Evolutionary conservation across 30 jellyfish, hydroid and myxozoan genomes (phyloP).

Genomic region (Aurelia aurita complex sp. Pacific): DNA sequence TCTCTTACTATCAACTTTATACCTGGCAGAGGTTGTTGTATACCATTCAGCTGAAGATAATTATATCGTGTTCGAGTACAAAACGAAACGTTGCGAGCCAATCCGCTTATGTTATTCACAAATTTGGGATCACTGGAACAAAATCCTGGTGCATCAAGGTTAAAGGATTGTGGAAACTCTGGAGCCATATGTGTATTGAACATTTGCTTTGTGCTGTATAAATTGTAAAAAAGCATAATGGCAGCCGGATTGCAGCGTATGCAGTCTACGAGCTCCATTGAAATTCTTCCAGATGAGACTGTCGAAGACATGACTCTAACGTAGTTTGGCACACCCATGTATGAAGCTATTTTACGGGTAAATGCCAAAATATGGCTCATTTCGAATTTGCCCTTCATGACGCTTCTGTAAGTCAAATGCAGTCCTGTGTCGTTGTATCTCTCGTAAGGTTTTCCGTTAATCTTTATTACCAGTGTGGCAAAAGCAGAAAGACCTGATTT

Average conservation of each 20-base stretch:
- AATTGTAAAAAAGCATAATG: neutral
- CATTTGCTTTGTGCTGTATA: neutral
- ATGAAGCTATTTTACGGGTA: constrained; percentile 60
- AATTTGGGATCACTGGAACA: constrained; percentile 12
- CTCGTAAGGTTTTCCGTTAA: constrained; percentile 43
- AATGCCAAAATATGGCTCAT: constrained; percentile 39
- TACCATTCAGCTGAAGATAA: constrained; percentile 9
- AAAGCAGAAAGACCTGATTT: constrained; percentile 61
- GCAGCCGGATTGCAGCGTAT: constrained; percentile 37
- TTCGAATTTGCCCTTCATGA: constrained; percentile 10
- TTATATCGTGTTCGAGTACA: constrained; percentile 16
- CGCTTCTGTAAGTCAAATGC: constrained; percentile 5
- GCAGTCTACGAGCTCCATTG: constrained; percentile 46
- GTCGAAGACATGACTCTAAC: constrained; percentile 19
- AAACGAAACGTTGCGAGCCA: constrained; percentile 32
- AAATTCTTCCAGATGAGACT: constrained; percentile 1
- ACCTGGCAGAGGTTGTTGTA: constrained; percentile 22
- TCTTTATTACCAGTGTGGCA: constrained; percentile 37
- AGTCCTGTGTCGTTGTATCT: constrained; percentile 29
- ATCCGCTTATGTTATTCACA: neutral
- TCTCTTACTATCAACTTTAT: constrained; percentile 20
- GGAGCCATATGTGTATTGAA: constrained; percentile 53
- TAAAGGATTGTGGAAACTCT: constrained; percentile 41
- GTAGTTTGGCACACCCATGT: constrained; percentile 25
- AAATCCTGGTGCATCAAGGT: constrained; percentile 24